phyloP scores from a whole-genome alignment of 2,797 vertebrate species.

The Mareca penelope region DNA sequence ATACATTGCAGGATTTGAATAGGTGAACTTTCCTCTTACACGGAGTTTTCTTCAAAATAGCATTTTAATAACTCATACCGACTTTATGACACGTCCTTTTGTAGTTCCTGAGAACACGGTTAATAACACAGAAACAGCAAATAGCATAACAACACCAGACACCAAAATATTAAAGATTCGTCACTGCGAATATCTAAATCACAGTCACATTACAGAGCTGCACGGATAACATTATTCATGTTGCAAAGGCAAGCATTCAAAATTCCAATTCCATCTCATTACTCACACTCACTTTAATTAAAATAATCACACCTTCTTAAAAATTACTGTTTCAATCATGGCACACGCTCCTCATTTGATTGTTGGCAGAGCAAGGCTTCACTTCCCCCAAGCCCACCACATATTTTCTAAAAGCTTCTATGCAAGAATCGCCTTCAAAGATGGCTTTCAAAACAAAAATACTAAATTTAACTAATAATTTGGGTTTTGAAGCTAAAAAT shows the following conservation, averaged over 20 bases:
- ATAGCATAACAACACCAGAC: not conserved
- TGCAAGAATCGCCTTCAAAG: not conserved
- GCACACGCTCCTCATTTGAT: not conserved
- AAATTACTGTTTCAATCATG: not conserved
- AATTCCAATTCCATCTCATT: not conserved
- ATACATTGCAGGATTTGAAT: not conserved
- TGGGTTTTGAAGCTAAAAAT: not conserved
- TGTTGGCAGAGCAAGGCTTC: not conserved
- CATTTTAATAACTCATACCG: not conserved
- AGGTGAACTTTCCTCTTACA: not conserved
- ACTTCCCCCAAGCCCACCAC: not conserved
- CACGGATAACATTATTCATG: not conserved
- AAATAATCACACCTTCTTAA: not conserved
- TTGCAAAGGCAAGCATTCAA: not conserved
- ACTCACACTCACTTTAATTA: not conserved
- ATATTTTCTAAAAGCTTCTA: not conserved
- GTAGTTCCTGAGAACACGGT: not conserved
- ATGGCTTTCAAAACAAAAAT: not conserved
- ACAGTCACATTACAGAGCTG: not conserved
- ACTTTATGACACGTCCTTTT: not conserved
- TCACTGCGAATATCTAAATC: not conserved
- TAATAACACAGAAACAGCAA: not conserved
- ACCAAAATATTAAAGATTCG: not conserved
- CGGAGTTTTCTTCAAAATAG: slow-evolving; percentile 29
- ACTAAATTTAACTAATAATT: not conserved